These are phyloP conservation scores for Gerris lacustris DNA, from an alignment of 2,888 invertebrate genomes.

Conservation along the genomic window DNA sequence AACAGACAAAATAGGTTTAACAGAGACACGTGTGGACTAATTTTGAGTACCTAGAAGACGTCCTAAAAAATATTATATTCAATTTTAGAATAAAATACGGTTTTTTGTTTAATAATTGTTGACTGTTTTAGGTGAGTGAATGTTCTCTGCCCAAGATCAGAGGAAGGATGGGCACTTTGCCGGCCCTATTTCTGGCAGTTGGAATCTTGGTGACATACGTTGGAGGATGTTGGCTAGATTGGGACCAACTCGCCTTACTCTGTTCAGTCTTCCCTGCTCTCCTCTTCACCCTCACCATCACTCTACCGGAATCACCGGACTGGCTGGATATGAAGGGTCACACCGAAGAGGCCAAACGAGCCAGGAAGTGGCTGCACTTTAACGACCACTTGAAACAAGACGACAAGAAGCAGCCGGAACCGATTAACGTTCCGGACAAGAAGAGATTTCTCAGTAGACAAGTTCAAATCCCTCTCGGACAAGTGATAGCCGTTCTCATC, in stretches of 20 bases:
- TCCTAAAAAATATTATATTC: no score
- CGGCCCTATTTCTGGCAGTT: slow-evolving; percentile 51
- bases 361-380: slow-evolving; percentile 43
- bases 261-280: slow-evolving; percentile 41
- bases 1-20: no score
- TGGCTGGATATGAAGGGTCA: slow-evolving; percentile 42
- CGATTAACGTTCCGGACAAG: slow-evolving; percentile 14
- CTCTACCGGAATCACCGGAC: slow-evolving; percentile 53
- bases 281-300: slow-evolving; percentile 42
- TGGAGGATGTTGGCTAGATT: slow-evolving; percentile 46
- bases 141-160: slow-evolving; percentile 51
- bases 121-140: slow-evolving; percentile 44
- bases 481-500: slow-evolving; percentile 42
- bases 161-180: slow-evolving; percentile 51
- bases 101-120: not conserved
- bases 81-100: no score
- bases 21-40: no score
- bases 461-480: slow-evolving; percentile 40
- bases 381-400: slow-evolving; percentile 24
- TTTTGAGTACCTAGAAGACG: no score
- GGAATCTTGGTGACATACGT: slow-evolving; percentile 50
- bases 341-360: slow-evolving; percentile 40
- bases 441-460: slow-evolving; percentile 29
- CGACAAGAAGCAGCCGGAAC: slow-evolving; percentile 21
- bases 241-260: slow-evolving; percentile 47